These are phyloP conservation scores for Girardinichthys multiradiatus DNA, from an alignment of 2,113 vertebrate species.

Conservation along the genomic window DNA sequence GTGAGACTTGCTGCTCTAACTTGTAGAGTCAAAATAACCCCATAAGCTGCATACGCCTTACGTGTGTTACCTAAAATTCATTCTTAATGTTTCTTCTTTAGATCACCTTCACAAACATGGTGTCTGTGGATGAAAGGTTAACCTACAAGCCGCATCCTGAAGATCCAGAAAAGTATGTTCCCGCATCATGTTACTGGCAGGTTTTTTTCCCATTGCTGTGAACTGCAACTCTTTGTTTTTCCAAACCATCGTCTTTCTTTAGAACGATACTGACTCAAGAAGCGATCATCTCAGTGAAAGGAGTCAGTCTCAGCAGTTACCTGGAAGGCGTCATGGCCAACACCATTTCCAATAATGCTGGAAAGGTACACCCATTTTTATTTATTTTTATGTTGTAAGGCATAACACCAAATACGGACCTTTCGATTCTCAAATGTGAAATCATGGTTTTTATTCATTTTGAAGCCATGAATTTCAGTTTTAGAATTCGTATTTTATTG, in stretches of 20 bases:
- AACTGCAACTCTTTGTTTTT: background rate
- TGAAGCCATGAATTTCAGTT: background rate
- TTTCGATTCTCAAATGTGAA: too few species aligned
- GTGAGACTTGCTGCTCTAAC: too few species aligned
- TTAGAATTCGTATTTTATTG: background rate
- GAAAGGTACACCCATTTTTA: slow-evolving; percentile 81
- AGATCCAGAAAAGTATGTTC: slow-evolving; percentile 86
- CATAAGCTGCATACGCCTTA: background rate
- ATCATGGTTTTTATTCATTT: too few species aligned
- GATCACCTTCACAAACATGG: slow-evolving; percentile 97
- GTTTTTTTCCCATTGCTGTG: background rate
- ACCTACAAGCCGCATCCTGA: slow-evolving; percentile 95
- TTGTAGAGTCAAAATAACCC: background rate
- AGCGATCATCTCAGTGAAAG: slow-evolving; percentile 96
- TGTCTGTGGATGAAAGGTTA: slow-evolving; percentile 94
- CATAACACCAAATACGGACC: background rate
- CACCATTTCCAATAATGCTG: slow-evolving; percentile 92
- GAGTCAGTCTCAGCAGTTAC: slow-evolving; percentile 96
- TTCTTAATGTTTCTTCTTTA: slow-evolving; percentile 49
- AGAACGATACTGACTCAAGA: slow-evolving; percentile 96
- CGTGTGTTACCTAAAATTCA: background rate
- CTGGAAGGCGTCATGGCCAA: slow-evolving; percentile 94
- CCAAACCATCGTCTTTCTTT: background rate
- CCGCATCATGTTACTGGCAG: background rate
- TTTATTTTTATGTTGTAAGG: too few species aligned